Evolutionary conservation across 2,113 vertebrate species (phyloP).

Genomic region (Danio rerio): GRCz12tu NC_133181.1:48462001-48462500

Average conservation of each 20-base stretch:
- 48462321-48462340: constrained; percentile 94
- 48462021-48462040: background rate
- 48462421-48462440: background rate
- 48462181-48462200: constrained; percentile 86
- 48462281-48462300: constrained; percentile 40
- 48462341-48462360: constrained; percentile 74
- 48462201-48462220: constrained; percentile 88
- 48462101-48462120: constrained; percentile 87
- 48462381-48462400: too few species aligned
- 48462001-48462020: background rate
- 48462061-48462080: background rate
- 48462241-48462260: background rate
- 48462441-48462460: constrained; percentile 79
- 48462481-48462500: constrained; percentile 91
- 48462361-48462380: too few species aligned
- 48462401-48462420: background rate
- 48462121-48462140: constrained; percentile 78
- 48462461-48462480: constrained; percentile 85
- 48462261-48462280: background rate
- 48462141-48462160: constrained; percentile 67
- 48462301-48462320: constrained; percentile 86
- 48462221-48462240: background rate
- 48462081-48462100: constrained; percentile 85
- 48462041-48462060: background rate
- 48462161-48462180: constrained; percentile 86